These are phyloP conservation scores for Sphaeridia pumilis DNA, from an alignment of 2,888 invertebrate species.

Conservation along the genomic window DNA sequence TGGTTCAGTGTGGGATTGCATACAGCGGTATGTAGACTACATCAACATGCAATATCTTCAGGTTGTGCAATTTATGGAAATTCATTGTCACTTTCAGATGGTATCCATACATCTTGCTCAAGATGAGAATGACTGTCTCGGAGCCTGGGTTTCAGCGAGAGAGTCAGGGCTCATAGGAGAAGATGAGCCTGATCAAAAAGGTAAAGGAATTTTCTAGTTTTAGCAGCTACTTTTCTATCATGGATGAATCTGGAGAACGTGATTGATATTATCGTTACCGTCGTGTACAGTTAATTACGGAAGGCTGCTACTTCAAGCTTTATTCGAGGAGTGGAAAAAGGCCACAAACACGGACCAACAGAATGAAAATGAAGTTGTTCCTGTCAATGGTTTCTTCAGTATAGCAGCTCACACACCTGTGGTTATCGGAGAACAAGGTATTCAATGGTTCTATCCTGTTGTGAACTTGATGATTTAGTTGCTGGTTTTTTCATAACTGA, in stretches of 20 bases:
- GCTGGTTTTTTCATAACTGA: no score
- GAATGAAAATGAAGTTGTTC: conserved; percentile 34
- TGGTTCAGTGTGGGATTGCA: conserved; percentile 99
- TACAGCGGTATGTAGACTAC: conserved; percentile 68
- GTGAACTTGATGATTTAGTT: no score
- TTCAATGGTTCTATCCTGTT: no score
- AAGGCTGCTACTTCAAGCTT: conserved; percentile 78
- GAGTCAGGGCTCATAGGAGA: conserved; percentile 76
- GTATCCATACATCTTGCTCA: conserved; percentile 90
- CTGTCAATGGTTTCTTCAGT: conserved; percentile 59
- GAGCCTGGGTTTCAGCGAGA: conserved; percentile 95
- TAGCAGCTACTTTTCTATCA: no score
- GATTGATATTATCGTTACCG: no score
- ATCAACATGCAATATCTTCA: no score
- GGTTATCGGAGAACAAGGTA: conserved; percentile 63
- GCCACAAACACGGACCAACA: conserved; percentile 23
- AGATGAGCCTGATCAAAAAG: conserved; percentile 60
- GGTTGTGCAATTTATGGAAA: no score
- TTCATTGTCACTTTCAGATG: conserved; percentile 69
- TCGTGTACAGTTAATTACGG: conserved; percentile 74
- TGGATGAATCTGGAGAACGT: no score
- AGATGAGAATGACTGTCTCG: conserved; percentile 95
- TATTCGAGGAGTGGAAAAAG: conserved; percentile 88
- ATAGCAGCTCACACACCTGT: conserved; percentile 93
- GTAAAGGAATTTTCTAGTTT: no score